These are phyloP conservation scores for Phaethornis superciliosus DNA, from an alignment of 2,113 vertebrate genomes.

Conservation along the genomic window DNA sequence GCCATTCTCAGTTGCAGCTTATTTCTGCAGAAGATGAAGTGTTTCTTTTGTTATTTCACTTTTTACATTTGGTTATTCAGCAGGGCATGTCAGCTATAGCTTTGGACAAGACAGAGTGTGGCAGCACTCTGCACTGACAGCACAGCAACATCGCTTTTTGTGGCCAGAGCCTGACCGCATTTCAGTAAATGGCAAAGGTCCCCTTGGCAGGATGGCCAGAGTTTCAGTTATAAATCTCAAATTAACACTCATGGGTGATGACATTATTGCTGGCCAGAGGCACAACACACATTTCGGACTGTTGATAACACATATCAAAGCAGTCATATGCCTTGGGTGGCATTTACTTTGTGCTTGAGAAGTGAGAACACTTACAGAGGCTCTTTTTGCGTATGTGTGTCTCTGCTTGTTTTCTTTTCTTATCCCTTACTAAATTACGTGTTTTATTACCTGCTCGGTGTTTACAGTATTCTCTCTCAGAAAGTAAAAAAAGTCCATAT, in stretches of 20 bases:
- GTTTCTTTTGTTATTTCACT: background rate
- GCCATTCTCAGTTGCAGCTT: background rate
- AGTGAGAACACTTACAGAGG: background rate
- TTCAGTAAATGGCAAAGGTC: background rate
- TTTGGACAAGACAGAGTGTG: background rate
- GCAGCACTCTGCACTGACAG: background rate
- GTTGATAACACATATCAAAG: background rate
- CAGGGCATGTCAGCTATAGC: rapidly evolving
- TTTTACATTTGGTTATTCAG: background rate
- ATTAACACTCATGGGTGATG: background rate
- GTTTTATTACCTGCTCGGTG: background rate
- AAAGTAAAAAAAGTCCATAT: background rate
- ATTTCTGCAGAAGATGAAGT: background rate
- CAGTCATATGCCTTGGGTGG: background rate
- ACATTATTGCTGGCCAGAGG: background rate
- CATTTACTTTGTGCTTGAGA: background rate
- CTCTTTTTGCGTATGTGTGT: background rate
- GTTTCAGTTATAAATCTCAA: background rate
- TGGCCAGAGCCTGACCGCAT: background rate
- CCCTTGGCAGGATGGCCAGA: background rate
- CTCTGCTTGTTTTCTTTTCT: background rate
- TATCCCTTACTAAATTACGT: background rate
- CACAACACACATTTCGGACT: background rate
- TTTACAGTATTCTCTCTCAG: background rate
- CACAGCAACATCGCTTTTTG: background rate